Conservation (phyloP, 2,113 vertebrate species). For the Callospermophilus lateralis region DNA sequence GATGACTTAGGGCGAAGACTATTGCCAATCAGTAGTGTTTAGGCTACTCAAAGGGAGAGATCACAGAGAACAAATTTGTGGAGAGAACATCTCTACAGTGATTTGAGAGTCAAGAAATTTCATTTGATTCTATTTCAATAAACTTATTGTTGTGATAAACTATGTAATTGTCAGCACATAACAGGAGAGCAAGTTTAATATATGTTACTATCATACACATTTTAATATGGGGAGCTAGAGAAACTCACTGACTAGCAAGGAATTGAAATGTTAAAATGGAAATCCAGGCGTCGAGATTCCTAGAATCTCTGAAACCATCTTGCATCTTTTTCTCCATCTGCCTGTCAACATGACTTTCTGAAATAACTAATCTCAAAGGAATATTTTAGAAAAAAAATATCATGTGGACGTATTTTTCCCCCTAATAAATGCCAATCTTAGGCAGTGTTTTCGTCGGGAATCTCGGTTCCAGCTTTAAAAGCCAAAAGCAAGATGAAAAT, state of each 20-base stretch:
- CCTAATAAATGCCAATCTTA: slow-evolving; percentile 69
- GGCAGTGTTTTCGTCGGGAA: slow-evolving; percentile 70
- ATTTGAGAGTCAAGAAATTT: slow-evolving; percentile 56
- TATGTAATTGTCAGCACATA: slow-evolving; percentile 51
- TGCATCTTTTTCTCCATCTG: slow-evolving; percentile 59
- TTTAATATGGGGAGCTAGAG: slow-evolving; percentile 56
- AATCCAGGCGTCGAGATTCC: slow-evolving; percentile 75
- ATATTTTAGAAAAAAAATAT: slow-evolving; percentile 77
- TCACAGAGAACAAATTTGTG: neutral
- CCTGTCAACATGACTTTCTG: slow-evolving; percentile 66
- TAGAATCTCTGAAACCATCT: slow-evolving; percentile 76
- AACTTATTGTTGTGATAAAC: slow-evolving; percentile 64
- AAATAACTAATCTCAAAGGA: slow-evolving; percentile 78
- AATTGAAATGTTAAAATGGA: slow-evolving; percentile 72
- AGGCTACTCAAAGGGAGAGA: neutral
- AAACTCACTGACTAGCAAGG: slow-evolving; percentile 60
- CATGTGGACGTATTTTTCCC: neutral
- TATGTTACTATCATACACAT: slow-evolving; percentile 1
- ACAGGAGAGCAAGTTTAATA: slow-evolving; percentile 36
- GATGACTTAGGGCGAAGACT: neutral
- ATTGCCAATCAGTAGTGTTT: neutral
- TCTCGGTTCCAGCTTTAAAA: slow-evolving; percentile 81
- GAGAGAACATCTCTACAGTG: slow-evolving; percentile 23
- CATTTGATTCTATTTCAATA: slow-evolving; percentile 63
- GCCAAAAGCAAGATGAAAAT: slow-evolving; percentile 81